Conservation (phyloP, 2,113 vertebrate species). For the Oxyura jamaicensis region DNA sequence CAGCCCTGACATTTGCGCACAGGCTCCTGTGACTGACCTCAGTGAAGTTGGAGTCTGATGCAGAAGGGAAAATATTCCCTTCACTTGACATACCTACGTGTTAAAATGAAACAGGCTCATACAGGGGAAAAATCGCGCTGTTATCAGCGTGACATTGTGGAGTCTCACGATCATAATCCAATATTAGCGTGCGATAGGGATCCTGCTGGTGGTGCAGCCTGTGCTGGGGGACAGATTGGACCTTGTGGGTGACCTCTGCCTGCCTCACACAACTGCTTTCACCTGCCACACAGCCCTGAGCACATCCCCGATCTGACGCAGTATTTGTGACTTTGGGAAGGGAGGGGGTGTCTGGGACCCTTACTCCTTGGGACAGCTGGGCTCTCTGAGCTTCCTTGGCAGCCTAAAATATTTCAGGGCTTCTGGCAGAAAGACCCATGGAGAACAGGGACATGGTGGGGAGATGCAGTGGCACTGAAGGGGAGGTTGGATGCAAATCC, state of each 20-base stretch:
- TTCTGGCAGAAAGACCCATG: neutral
- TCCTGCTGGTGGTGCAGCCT: neutral
- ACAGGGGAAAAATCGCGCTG: neutral
- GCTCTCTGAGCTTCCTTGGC: neutral
- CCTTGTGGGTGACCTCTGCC: constrained; percentile 41
- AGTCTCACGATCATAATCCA: constrained; percentile 58
- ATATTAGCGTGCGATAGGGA: constrained; percentile 46
- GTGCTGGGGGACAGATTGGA: neutral
- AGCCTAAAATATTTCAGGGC: neutral
- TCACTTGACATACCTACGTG: constrained; percentile 58
- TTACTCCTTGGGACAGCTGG: neutral
- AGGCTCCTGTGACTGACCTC: neutral
- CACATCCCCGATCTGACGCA: fast-evolving
- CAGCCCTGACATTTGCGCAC: neutral
- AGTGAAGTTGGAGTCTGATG: constrained; percentile 44
- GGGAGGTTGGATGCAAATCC: neutral
- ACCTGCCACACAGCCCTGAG: neutral
- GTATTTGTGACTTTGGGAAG: neutral
- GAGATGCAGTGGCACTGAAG: neutral
- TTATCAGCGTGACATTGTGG: constrained; percentile 70
- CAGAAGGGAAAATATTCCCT: constrained; percentile 70
- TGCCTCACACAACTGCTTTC: neutral
- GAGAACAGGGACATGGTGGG: neutral
- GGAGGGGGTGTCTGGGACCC: neutral
- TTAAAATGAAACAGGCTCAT: constrained; percentile 56